Conservation (phyloP, 53 echinoderm and acorn worm genomes). For the Apostichopus leukothele region DNA sequence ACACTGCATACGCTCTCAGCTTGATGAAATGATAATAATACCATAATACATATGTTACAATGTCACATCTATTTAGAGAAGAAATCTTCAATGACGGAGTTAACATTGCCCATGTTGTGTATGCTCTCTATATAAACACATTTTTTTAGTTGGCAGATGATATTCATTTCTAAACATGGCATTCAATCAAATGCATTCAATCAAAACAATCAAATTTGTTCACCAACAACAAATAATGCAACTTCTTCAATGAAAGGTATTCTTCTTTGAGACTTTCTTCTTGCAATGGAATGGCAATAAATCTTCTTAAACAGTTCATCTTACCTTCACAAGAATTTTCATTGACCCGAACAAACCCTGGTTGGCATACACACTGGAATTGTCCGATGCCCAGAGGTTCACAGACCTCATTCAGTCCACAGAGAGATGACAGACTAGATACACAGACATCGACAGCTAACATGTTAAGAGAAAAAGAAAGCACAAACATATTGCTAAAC, state of each 20-base stretch:
- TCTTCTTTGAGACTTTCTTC: too few relatives aligned
- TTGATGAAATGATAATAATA: not conserved
- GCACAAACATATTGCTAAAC: too few relatives aligned
- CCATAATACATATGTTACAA: not conserved
- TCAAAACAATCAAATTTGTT: too few relatives aligned
- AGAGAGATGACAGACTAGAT: slow-evolving; percentile 8
- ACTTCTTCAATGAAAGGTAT: too few relatives aligned
- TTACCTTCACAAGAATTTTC: slow-evolving; percentile 22
- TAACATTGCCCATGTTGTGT: too few relatives aligned
- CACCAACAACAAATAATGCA: too few relatives aligned
- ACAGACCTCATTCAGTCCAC: slow-evolving; percentile 9
- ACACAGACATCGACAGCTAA: slow-evolving; percentile 19
- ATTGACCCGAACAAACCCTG: not conserved
- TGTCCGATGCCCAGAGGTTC: not conserved
- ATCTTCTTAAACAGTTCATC: not conserved
- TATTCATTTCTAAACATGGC: not conserved
- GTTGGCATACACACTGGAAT: slow-evolving; percentile 4
- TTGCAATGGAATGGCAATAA: too few relatives aligned
- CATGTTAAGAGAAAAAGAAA: not conserved
- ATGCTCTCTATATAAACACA: not conserved
- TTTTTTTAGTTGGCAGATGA: not conserved
- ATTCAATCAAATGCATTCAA: too few relatives aligned
- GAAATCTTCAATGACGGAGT: too few relatives aligned
- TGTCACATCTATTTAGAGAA: too few relatives aligned
- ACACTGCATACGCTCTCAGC: not conserved